Conservation (phyloP, 1,140 invertebrate genomes). For the Eueides isabella region DNA sequence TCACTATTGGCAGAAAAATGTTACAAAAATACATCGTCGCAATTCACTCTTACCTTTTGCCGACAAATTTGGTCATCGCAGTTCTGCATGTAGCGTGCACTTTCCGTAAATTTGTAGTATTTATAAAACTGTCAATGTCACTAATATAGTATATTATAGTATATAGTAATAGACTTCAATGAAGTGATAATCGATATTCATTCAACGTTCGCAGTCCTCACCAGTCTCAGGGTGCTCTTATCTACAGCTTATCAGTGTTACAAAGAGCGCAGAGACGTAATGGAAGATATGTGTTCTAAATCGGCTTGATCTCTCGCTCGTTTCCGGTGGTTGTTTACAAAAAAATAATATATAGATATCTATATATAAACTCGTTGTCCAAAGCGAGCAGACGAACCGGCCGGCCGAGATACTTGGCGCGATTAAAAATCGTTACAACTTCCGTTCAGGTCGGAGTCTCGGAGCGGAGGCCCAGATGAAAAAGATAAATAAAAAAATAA, state of each 20-base stretch:
- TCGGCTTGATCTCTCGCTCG: constrained; percentile 61
- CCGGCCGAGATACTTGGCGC: constrained; percentile 75
- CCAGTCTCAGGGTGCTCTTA: constrained; percentile 49
- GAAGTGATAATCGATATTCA: constrained; percentile 25
- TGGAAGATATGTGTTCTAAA: constrained; percentile 77
- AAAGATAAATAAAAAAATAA: constrained; percentile 81
- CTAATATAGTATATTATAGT: too few species aligned
- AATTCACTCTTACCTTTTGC: constrained; percentile 55
- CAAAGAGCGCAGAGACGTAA: constrained; percentile 69
- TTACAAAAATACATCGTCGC: constrained; percentile 71
- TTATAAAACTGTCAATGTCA: constrained; percentile 20
- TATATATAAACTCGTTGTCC: constrained; percentile 63
- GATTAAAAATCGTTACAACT: constrained; percentile 82
- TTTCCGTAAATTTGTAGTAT: constrained; percentile 11
- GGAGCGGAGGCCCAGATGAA: constrained; percentile 72
- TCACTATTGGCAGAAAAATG: constrained; percentile 75
- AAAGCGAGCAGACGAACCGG: constrained; percentile 62
- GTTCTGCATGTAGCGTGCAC: not conserved
- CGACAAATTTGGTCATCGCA: constrained; percentile 41
- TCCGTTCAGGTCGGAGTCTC: constrained; percentile 74
- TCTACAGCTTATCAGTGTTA: constrained; percentile 70
- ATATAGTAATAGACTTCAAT: constrained; percentile 38
- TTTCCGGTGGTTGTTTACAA: constrained; percentile 79
- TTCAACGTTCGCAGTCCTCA: constrained; percentile 33
- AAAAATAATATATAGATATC: constrained; percentile 56